Percentiles rank a stretch among this genome's conserved stretches.
These are phyloP conservation scores for Egretta garzetta DNA, from an alignment of 2,113 vertebrate genomes.

Conservation along the genomic window DNA sequence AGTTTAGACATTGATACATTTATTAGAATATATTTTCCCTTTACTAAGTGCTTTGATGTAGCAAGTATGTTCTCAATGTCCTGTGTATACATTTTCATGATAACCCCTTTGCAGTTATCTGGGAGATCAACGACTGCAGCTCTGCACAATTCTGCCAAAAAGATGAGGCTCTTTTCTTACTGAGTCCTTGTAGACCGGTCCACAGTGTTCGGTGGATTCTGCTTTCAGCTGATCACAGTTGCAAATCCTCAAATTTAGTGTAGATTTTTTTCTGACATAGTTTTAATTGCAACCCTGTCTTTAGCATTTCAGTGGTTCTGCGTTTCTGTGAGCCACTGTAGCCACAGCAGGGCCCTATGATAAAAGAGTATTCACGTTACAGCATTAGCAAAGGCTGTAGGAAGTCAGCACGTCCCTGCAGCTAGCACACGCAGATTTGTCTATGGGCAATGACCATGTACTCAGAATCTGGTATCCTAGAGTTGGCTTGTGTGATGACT, in stretches of 20 bases:
- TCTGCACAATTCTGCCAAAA: background rate
- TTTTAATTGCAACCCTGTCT: background rate
- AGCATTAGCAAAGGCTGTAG: background rate
- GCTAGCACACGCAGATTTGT: background rate
- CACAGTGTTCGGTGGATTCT: background rate
- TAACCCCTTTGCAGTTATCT: background rate
- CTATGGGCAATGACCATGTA: background rate
- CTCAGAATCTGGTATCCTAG: background rate
- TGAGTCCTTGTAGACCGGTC: background rate
- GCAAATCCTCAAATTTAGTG: background rate
- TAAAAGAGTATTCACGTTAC: background rate
- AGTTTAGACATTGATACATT: background rate
- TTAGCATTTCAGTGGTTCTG: background rate
- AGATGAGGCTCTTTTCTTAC: background rate
- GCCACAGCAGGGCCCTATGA: background rate
- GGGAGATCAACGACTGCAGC: background rate
- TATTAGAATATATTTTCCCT: background rate
- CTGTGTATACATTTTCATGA: background rate
- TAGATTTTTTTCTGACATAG: background rate
- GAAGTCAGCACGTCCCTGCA: background rate
- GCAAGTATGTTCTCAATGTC: background rate
- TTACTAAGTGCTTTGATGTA: slow-evolving; percentile 25
- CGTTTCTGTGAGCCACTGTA: background rate
- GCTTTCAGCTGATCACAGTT: background rate
- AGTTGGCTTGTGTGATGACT: background rate